A percentile compares a stretch with the other conserved stretches of the same genome.
Conservation (phyloP, 2,113 vertebrate species). For the Naja naja region DNA sequence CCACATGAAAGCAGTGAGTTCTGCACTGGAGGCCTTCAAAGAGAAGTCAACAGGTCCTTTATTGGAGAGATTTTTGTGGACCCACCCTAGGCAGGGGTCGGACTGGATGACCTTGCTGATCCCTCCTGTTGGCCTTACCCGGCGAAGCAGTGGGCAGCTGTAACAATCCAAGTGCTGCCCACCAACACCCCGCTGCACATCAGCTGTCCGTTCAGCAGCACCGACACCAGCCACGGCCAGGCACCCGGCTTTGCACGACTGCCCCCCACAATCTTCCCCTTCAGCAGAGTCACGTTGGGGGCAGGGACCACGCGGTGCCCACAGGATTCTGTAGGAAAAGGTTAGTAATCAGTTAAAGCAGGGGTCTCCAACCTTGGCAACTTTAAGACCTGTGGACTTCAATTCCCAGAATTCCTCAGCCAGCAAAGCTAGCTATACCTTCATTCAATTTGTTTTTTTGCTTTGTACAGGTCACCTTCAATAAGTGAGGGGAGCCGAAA, state of each 20-base stretch:
- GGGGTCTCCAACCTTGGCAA: too few species aligned
- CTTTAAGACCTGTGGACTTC: too few species aligned
- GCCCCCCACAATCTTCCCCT: slow-evolving; percentile 84
- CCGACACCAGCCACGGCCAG: slow-evolving; percentile 94
- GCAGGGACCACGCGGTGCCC: slow-evolving; percentile 66
- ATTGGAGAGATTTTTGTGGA: not conserved
- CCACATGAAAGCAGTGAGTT: too few species aligned
- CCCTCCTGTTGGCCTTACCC: slow-evolving; percentile 71
- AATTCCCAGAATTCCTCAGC: too few species aligned
- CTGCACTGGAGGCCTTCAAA: not conserved
- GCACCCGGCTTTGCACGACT: slow-evolving; percentile 76
- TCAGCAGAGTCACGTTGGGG: slow-evolving; percentile 70
- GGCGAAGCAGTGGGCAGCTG: slow-evolving; percentile 91
- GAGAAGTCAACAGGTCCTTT: too few species aligned
- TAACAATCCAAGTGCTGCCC: slow-evolving; percentile 87
- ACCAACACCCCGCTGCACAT: slow-evolving; percentile 93
- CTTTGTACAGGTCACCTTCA: too few species aligned
- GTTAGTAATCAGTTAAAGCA: not conserved
- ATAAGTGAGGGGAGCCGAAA: too few species aligned
- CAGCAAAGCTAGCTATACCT: too few species aligned
- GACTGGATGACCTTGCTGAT: not conserved
- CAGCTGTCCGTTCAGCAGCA: slow-evolving; percentile 83
- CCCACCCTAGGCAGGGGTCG: not conserved
- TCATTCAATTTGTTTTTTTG: too few species aligned
- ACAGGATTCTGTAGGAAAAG: slow-evolving; percentile 70